Evolutionary conservation across 2,888 invertebrate species (phyloP), one percentile per base, ranked within the genome.

Genomic region (Ophraella communa): DNA sequence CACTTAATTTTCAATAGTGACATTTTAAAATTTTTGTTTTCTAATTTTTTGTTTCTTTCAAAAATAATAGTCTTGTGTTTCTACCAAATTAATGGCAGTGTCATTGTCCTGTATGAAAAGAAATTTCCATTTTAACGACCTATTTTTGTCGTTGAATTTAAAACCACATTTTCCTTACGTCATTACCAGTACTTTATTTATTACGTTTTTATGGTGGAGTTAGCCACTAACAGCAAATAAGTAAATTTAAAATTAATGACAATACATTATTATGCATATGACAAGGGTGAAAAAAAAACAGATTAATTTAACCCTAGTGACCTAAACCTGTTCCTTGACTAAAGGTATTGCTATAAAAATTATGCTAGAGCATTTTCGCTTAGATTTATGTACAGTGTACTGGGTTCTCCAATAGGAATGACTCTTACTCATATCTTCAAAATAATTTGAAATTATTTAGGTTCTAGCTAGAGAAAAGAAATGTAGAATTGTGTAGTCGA

Each of bases 191-290:
- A 21, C 17, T 33, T 44, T 30, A 60, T 60, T 60, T 53, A 53
- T 60, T 52, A 51, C 14, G 30, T 33, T 52, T 54, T 54, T 60
- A 30, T 33, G 7, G 1, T 21, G 10, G 18, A 23, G 30, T 8
- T 27, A 30, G 24, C 44, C 52, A 24, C 30, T 60, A 5, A 8
- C 14, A 21, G 44, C 33, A 33, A 33, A 17, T 17, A 23, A 39
- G n/a, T 39, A 60, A 44, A 60, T 60, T 18, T 60, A n/a, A 4
- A 60, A 17, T 42, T 39, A 42, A 60, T 60, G 53, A 33, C 60
- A 45, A 33, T 53, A 18, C 18, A 44, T 4, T 53, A n/a, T 10
- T 20, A 20, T 60, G 30, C 11, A 21, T 35, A 5, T 53, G 60
- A 60, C 53, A 18, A 60, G 60, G 60, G 45, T 60, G n/a, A 44